phyloP scores from a whole-genome alignment of 2,888 invertebrate species.

The Malthinus flaveolus region DNA sequence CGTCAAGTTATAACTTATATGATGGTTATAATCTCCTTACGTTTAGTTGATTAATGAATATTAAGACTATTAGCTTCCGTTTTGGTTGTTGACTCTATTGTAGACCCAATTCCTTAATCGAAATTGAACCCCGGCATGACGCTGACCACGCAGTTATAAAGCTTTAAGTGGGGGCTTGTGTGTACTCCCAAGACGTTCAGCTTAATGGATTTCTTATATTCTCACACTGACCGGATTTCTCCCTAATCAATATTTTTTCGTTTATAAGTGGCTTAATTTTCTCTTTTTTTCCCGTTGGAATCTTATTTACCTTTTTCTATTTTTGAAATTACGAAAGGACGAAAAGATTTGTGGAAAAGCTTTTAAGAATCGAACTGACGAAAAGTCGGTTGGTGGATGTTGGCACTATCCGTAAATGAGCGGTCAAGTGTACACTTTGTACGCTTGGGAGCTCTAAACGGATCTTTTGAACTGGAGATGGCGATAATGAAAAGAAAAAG shows the following conservation, averaged over 20 bases:
- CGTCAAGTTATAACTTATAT: background rate
- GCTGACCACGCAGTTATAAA: slow-evolving; percentile 25
- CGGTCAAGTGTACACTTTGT: slow-evolving; percentile 25
- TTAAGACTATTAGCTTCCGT: slow-evolving; percentile 15
- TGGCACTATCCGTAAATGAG: slow-evolving; percentile 22
- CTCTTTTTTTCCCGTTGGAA: too few relatives aligned
- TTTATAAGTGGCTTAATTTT: too few relatives aligned
- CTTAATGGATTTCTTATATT: slow-evolving; percentile 24
- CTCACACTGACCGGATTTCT: slow-evolving; percentile 26
- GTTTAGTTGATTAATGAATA: slow-evolving; percentile 20
- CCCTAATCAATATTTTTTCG: background rate
- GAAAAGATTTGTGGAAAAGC: slow-evolving; percentile 13
- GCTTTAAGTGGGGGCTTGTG: slow-evolving; percentile 17
- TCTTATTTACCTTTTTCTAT: too few relatives aligned
- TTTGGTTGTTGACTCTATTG: slow-evolving; percentile 15
- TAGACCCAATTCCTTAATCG: slow-evolving; percentile 18
- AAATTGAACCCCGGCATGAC: slow-evolving; percentile 20
- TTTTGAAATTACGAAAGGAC: slow-evolving; percentile 10
- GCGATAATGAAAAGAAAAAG: slow-evolving; percentile 21
- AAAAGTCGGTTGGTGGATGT: slow-evolving; percentile 20
- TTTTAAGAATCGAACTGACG: slow-evolving; percentile 20
- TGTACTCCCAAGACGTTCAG: slow-evolving; percentile 19
- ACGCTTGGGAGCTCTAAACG: slow-evolving; percentile 24
- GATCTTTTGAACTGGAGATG: slow-evolving; percentile 16
- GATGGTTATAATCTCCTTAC: background rate